These are phyloP conservation scores for Metallyticus violacea DNA, from an alignment of 2,888 invertebrate genomes.

Conservation along the genomic window DNA sequence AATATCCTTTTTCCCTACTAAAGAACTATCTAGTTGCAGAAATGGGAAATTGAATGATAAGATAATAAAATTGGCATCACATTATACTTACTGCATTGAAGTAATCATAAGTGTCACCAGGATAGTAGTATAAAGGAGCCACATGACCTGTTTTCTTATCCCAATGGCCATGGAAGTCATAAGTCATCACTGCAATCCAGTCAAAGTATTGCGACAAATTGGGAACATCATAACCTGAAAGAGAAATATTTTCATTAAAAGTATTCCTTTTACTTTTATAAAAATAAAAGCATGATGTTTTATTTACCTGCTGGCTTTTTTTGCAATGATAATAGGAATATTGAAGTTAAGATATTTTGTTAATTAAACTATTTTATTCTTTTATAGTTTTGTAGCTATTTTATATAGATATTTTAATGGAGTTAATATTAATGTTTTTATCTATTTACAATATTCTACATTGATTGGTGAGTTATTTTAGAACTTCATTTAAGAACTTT, in stretches of 20 bases:
- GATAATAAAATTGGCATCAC: too few species aligned
- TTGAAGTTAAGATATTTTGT: background rate
- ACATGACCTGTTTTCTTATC: conserved; percentile 73
- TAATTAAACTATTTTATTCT: background rate
- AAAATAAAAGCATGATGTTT: too few species aligned
- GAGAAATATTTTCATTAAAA: background rate
- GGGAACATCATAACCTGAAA: conserved; percentile 62
- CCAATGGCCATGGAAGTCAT: conserved; percentile 76
- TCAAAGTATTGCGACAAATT: conserved; percentile 65
- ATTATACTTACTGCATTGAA: conserved; percentile 66
- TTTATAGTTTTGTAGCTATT: background rate
- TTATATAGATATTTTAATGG: too few species aligned
- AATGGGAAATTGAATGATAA: too few species aligned
- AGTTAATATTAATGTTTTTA: too few species aligned
- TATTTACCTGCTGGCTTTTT: too few species aligned
- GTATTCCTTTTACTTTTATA: too few species aligned
- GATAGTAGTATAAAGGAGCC: conserved; percentile 66
- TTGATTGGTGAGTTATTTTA: too few species aligned
- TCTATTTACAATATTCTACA: too few species aligned
- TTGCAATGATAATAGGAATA: background rate
- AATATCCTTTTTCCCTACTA: too few species aligned
- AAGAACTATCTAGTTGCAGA: too few species aligned
- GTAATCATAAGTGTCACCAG: conserved; percentile 59
- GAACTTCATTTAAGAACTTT: too few species aligned
- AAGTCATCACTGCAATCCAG: conserved; percentile 80